A percentile compares a stretch with the other conserved stretches of the same genome.
Evolutionary conservation across 1,140 invertebrate genomes (phyloP).

Genomic region (Drosophila rhopaloa): DNA sequence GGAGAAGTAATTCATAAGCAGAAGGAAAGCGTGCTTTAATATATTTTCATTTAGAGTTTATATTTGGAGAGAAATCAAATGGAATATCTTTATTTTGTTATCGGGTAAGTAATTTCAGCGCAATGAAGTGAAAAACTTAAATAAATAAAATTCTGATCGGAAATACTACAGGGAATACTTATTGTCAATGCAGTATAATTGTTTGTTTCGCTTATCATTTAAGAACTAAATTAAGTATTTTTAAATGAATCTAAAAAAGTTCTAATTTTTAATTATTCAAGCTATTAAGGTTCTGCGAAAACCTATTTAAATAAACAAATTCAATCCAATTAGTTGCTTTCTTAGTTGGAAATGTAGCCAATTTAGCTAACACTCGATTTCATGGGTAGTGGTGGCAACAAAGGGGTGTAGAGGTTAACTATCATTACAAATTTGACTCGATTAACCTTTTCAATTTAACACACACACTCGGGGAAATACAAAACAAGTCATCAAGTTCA

Average conservation of each 20-base stretch:
- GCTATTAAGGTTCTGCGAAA: background rate
- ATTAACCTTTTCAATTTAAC: slow-evolving; percentile 69
- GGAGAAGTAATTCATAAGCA: background rate
- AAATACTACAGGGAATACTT: too few species aligned
- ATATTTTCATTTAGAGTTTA: background rate
- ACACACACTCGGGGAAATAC: background rate
- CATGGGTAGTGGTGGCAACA: slow-evolving; percentile 19
- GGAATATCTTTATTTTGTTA: too few species aligned
- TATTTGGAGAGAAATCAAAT: too few species aligned
- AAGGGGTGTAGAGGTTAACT: slow-evolving; percentile 40
- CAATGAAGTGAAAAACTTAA: too few species aligned
- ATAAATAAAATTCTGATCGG: too few species aligned
- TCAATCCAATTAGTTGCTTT: background rate
- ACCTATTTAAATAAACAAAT: background rate
- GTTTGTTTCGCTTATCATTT: too few species aligned
- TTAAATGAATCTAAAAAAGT: too few species aligned
- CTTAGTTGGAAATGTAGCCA: slow-evolving; percentile 8
- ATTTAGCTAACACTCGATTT: slow-evolving; percentile 21
- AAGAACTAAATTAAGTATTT: too few species aligned
- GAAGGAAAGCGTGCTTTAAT: background rate
- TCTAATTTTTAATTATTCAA: background rate
- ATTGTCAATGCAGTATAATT: too few species aligned
- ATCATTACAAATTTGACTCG: slow-evolving; percentile 68
- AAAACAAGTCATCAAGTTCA: slow-evolving; percentile 26
- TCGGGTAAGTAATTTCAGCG: too few species aligned